Percentiles rank a stretch among this genome's conserved stretches.
Evolutionary conservation across 2,113 vertebrate genomes (phyloP).

Genomic region (Ursus arctos): DNA sequence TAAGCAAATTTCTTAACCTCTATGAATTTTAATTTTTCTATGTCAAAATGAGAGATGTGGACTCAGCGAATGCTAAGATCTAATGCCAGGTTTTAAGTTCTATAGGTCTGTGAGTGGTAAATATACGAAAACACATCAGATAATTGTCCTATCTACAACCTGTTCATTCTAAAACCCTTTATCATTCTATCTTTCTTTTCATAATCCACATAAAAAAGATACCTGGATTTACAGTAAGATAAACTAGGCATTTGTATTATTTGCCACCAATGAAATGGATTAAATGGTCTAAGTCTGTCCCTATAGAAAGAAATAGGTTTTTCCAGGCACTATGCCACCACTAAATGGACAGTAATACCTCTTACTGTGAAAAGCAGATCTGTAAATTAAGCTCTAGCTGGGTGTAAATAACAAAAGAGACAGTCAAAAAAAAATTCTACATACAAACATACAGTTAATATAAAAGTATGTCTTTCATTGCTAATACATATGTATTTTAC

Average conservation of each 20-base stretch:
- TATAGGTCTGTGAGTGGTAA: background rate
- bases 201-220: background rate
- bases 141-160: background rate
- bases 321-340: background rate
- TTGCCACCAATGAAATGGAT: background rate
- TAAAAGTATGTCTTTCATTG: background rate
- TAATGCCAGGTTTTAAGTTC: background rate
- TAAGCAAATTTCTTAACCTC: background rate
- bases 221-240: background rate
- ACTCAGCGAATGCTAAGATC: background rate
- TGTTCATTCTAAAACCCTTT: conserved; percentile 12
- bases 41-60: background rate
- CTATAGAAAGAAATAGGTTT: background rate
- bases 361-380: background rate
- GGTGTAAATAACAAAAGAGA: background rate
- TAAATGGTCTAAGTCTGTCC: background rate
- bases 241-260: background rate
- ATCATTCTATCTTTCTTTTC: background rate
- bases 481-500: background rate
- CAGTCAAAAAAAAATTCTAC: background rate
- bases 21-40: background rate
- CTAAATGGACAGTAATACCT: background rate
- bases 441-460: background rate
- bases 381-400: background rate
- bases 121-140: background rate